phyloP scores from a whole-genome alignment of 2,113 vertebrate species.

The Oreotrochilus melanogaster region DNA sequence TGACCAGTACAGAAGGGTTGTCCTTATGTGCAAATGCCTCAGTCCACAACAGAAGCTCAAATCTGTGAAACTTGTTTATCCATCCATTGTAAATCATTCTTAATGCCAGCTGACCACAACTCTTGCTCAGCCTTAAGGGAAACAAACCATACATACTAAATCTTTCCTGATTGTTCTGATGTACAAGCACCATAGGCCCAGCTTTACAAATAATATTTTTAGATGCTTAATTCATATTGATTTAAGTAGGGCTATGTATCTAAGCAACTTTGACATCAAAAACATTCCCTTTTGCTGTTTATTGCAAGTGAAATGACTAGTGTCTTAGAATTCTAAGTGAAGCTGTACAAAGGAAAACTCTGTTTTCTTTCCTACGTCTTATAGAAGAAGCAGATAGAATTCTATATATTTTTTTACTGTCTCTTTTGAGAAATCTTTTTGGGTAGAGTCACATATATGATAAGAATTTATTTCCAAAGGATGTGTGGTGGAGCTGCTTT shows the following conservation, averaged over 20 bases:
- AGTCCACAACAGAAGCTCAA: background rate
- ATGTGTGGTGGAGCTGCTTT: background rate
- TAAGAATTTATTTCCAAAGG: background rate
- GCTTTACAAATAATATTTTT: background rate
- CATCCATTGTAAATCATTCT: background rate
- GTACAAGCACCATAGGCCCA: constrained; percentile 1
- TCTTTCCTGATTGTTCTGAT: constrained; percentile 44
- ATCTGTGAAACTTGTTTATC: constrained; percentile 25
- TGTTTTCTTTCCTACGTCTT: background rate
- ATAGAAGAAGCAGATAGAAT: background rate
- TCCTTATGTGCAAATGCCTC: constrained; percentile 29
- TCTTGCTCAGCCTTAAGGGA: constrained; percentile 39
- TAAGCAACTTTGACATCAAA: constrained; percentile 41
- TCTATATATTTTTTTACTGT: accelerated
- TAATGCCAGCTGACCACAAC: constrained; percentile 13
- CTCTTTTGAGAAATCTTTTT: background rate
- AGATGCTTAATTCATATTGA: constrained; percentile 56
- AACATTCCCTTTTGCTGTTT: background rate
- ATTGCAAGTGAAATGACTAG: background rate
- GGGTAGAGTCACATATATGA: accelerated
- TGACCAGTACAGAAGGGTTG: constrained; percentile 14
- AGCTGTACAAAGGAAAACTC: background rate
- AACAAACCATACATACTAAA: constrained; percentile 1
- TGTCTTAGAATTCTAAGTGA: background rate
- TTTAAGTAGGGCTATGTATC: constrained; percentile 54